Conservation (phyloP, 1,140 invertebrate species). For the Bathynomus jamesi region DNA sequence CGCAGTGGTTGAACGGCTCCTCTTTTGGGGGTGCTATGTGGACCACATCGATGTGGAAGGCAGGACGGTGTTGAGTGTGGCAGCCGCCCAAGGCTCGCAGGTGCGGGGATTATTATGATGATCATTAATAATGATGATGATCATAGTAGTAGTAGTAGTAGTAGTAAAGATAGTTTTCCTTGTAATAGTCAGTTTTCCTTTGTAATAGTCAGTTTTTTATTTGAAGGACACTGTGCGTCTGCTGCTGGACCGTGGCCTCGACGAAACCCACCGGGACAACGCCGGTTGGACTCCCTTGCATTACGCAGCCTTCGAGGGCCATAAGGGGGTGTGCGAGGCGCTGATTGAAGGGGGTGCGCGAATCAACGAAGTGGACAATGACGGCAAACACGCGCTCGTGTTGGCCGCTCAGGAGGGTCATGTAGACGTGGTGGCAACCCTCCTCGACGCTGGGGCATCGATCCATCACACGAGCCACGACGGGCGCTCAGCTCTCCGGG, state of each 20-base stretch:
- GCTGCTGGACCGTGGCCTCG: constrained; percentile 77
- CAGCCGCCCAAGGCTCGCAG: constrained; percentile 43
- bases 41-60: constrained; percentile 86
- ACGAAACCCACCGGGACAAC: constrained; percentile 83
- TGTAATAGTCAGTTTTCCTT: too few relatives aligned
- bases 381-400: constrained; percentile 83
- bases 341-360: constrained; percentile 84
- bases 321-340: constrained; percentile 75
- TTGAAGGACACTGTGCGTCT: constrained; percentile 68
- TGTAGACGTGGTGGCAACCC: constrained; percentile 56
- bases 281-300: constrained; percentile 90
- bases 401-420: constrained; percentile 85
- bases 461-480: constrained; percentile 86
- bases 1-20: constrained; percentile 64
- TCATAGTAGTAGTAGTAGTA: too few relatives aligned
- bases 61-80: constrained; percentile 61
- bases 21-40: constrained; percentile 83
- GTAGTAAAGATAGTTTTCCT: too few relatives aligned
- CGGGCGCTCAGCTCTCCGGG: constrained; percentile 85
- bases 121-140: too few relatives aligned
- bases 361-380: constrained; percentile 85
- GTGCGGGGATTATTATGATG: too few relatives aligned
- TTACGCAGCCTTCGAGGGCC: constrained; percentile 85
- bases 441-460: constrained; percentile 64
- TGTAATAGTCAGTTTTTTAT: too few relatives aligned